Evolutionary conservation across 2,888 invertebrate genomes (phyloP).

Genomic region (Willowsia nigromaculata): DNA sequence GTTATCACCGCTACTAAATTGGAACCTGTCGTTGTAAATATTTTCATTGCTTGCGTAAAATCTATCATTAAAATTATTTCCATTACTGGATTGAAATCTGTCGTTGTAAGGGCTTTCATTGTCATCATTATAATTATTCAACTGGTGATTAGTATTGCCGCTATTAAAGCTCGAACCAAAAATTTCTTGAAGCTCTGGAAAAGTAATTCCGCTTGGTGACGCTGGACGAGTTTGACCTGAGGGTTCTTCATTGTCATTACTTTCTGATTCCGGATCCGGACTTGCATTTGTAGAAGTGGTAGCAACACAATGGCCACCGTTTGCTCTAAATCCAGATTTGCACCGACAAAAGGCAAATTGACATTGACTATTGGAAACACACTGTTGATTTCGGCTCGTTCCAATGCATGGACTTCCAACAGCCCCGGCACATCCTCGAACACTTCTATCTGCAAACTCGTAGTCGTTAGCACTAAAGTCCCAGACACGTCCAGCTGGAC

Average conservation of each 20-base stretch:
- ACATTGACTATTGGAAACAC: conserved; percentile 43
- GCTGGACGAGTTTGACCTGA: neutral
- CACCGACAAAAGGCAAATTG: conserved; percentile 44
- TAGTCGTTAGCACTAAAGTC: neutral
- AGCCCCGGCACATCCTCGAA: conserved; percentile 10
- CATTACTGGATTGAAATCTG: neutral
- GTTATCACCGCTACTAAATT: neutral
- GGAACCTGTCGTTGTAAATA: neutral
- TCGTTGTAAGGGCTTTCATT: neutral
- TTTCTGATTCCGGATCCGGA: neutral
- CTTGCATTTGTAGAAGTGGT: no score
- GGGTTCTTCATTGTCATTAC: neutral
- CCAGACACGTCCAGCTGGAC: conserved; percentile 40
- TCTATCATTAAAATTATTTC: neutral
- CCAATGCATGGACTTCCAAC: conserved; percentile 52
- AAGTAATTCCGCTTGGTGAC: neutral
- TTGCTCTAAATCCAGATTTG: neutral
- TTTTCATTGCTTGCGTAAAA: neutral
- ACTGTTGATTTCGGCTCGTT: neutral
- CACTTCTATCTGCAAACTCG: neutral
- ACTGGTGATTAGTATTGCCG: neutral
- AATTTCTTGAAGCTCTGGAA: conserved; percentile 1
- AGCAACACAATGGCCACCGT: conserved; percentile 24
- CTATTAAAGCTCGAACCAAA: neutral
- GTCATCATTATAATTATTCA: conserved; percentile 12